These are phyloP conservation scores for Quadroppia sp. DNA, from an alignment of 2,888 invertebrate species.

Conservation along the genomic window DNA sequence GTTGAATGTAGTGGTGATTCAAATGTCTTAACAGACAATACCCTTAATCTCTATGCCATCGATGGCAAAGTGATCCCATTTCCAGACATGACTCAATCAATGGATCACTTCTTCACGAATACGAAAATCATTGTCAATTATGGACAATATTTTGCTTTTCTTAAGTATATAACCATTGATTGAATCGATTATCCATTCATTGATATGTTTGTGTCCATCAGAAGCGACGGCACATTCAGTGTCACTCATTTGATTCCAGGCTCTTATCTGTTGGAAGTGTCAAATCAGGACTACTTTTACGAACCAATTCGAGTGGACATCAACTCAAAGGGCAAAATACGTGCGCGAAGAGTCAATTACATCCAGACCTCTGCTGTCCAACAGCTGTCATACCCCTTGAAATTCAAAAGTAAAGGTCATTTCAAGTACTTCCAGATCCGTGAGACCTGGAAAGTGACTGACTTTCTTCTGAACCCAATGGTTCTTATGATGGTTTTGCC, in stretches of 20 bases:
- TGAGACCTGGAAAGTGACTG: slow-evolving; percentile 95
- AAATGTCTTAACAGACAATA: background rate
- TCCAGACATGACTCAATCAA: slow-evolving; percentile 56
- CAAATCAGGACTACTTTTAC: slow-evolving; percentile 84
- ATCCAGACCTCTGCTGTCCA: slow-evolving; percentile 85
- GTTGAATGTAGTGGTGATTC: background rate
- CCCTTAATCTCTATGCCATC: slow-evolving; percentile 59
- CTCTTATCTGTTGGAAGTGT: slow-evolving; percentile 87
- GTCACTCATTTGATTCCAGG: slow-evolving; percentile 83
- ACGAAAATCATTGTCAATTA: slow-evolving; percentile 76
- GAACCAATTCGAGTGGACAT: slow-evolving; percentile 95
- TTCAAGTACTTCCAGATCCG: slow-evolving; percentile 85
- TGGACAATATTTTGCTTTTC: slow-evolving; percentile 79
- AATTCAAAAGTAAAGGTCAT: slow-evolving; percentile 74
- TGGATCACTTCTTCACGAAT: slow-evolving; percentile 67
- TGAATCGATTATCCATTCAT: slow-evolving; percentile 13
- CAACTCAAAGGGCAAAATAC: slow-evolving; percentile 91
- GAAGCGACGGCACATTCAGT: slow-evolving; percentile 83
- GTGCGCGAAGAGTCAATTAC: slow-evolving; percentile 89
- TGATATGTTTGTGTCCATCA: slow-evolving; percentile 51
- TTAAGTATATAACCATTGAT: slow-evolving; percentile 57
- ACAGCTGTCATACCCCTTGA: slow-evolving; percentile 86
- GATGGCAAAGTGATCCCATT: slow-evolving; percentile 76
- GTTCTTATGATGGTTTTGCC: slow-evolving; percentile 96
- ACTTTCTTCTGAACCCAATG: slow-evolving; percentile 95